Evolutionary conservation across 2,113 vertebrate genomes (phyloP).

Genomic region (Tylochromis polylepis): DNA sequence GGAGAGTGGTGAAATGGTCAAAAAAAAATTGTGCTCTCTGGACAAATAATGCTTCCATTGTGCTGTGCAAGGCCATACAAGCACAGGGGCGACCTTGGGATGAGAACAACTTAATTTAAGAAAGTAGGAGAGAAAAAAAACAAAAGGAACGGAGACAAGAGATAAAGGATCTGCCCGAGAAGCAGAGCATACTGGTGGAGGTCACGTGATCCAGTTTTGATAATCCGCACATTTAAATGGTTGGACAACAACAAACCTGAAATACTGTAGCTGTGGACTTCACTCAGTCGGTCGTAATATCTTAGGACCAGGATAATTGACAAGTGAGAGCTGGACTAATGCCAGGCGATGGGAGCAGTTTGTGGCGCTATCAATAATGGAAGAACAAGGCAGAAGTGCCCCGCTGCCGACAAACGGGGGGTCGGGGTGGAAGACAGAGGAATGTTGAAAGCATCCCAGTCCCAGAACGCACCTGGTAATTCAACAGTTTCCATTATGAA

Average conservation of each 20-base stretch:
- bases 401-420: conserved; percentile 15
- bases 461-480: conserved; percentile 39
- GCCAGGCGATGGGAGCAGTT: conserved; percentile 61
- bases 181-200: neutral
- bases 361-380: conserved; percentile 38
- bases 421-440: conserved; percentile 37
- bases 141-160: neutral
- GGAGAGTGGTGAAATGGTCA: neutral
- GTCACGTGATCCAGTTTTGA: conserved; percentile 21
- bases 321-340: conserved; percentile 50
- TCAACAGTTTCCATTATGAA: conserved; percentile 58
- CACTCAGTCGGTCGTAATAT: conserved; percentile 42
- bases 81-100: neutral
- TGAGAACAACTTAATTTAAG: neutral
- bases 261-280: neutral
- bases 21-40: neutral
- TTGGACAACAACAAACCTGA: neutral
- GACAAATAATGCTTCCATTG: neutral
- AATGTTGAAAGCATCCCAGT: conserved; percentile 56
- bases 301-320: conserved; percentile 54
- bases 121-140: neutral
- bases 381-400: neutral
- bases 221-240: conserved; percentile 30
- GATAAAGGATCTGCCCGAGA: neutral
- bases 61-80: neutral